Evolutionary conservation across 2,797 vertebrate species (phyloP).

Genomic region (Emys orbicularis): DNA sequence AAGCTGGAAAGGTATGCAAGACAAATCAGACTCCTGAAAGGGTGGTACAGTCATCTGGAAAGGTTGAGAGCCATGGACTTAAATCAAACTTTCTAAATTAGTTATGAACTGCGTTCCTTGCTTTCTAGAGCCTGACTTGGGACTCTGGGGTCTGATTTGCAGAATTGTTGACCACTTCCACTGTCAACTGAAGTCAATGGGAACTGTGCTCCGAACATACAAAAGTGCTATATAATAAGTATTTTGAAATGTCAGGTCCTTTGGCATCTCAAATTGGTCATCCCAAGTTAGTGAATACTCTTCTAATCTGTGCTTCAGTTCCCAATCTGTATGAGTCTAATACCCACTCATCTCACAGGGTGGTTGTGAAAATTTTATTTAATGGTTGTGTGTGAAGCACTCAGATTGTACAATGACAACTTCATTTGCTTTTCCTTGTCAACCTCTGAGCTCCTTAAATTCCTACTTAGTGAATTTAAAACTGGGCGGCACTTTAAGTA

Average conservation of each 20-base stretch:
- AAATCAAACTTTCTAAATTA: accelerated
- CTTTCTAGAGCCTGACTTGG: neutral
- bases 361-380: neutral
- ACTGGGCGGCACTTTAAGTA: accelerated
- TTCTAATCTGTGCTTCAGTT: neutral
- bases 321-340: neutral
- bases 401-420: neutral
- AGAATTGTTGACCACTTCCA: neutral
- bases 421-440: neutral
- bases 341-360: neutral
- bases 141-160: neutral
- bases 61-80: neutral
- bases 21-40: too few species aligned
- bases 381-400: neutral
- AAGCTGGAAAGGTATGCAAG: neutral
- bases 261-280: accelerated
- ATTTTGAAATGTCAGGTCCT: accelerated
- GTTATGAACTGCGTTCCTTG: neutral
- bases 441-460: neutral
- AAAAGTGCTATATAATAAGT: accelerated
- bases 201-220: accelerated
- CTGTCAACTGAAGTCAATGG: accelerated
- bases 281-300: neutral
- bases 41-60: too few species aligned
- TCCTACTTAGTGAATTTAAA: neutral